Evolutionary conservation across 2,113 vertebrate genomes (phyloP), one percentile per base, ranked within the genome.

Genomic region (Channa maculata): DNA sequence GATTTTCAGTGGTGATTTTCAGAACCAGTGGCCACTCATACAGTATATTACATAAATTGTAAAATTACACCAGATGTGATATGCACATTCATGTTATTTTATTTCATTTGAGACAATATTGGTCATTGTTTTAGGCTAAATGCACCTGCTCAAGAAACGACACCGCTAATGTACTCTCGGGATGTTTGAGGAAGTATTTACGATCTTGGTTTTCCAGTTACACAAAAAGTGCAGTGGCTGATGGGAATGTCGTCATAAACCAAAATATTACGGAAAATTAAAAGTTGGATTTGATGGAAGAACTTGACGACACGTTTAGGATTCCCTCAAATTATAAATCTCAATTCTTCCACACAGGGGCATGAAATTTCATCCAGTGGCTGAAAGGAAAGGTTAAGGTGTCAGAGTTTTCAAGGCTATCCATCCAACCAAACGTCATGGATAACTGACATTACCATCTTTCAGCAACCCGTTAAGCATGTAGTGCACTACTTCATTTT

Each of bases 401-500:
- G 50, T 52, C 8, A 24, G 24, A 24, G 24, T 24, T 24, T 24
- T 24, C 24, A 24, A 24, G 24, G 24, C 24, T 24, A 24, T 24
- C 24, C 24, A 24, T 24, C 24, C 24, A 24, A 24, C 24, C 24
- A 24, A 24, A 24, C 24, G 24, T 24, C 24, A 24, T 24, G 15
- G 50, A 24, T 15, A 2, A 50, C 48, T 50, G 53, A 24, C 10
- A 13, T 10, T 24, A 24, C 24, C 9, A 6, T 34, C 33, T 1
- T 13, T 24, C 24, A 24, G 24, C 24, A 24, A 24, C 24, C 24
- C 24, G 53, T 34, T 48, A 41, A 62, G 37, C 15, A 15, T 48
- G 51, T 44, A 44, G 72, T 62, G 39, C 11, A 37, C 33, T 24
- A 5, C 34, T 44, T 51, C 8, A 60, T 60, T 68, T 69, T 48